phyloP scores from a whole-genome alignment of 64 coral and sea anemone species.

The Actinia tenebrosa region DNA sequence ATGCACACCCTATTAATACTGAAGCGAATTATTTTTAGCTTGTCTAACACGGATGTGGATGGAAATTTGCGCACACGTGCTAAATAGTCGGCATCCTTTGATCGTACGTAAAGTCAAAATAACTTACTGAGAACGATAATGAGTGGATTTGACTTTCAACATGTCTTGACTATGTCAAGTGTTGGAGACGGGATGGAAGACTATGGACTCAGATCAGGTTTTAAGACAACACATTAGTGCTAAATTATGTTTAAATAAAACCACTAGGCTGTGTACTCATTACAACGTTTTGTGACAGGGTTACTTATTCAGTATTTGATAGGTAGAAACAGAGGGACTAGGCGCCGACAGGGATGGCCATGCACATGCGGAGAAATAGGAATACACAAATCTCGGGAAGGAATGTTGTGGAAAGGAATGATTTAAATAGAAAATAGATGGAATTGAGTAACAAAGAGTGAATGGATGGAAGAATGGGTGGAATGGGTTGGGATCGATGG shows the following conservation, averaged over 20 bases:
- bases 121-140: background rate
- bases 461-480: background rate
- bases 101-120: background rate
- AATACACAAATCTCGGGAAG: background rate
- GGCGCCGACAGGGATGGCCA: background rate
- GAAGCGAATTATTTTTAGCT: too few species aligned
- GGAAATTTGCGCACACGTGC: too few species aligned
- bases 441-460: background rate
- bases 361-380: background rate
- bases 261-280: background rate
- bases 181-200: background rate
- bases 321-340: background rate
- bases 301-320: background rate
- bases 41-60: too few species aligned
- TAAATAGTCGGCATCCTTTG: background rate
- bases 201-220: background rate
- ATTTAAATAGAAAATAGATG: background rate
- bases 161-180: background rate
- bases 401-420: background rate
- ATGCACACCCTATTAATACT: too few species aligned
- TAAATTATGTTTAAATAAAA: background rate
- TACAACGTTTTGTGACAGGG: background rate
- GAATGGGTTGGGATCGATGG: background rate
- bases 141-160: background rate
- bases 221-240: background rate